phyloP scores from a whole-genome alignment of 2,113 vertebrate genomes.

The Rutilus rutilus region DNA sequence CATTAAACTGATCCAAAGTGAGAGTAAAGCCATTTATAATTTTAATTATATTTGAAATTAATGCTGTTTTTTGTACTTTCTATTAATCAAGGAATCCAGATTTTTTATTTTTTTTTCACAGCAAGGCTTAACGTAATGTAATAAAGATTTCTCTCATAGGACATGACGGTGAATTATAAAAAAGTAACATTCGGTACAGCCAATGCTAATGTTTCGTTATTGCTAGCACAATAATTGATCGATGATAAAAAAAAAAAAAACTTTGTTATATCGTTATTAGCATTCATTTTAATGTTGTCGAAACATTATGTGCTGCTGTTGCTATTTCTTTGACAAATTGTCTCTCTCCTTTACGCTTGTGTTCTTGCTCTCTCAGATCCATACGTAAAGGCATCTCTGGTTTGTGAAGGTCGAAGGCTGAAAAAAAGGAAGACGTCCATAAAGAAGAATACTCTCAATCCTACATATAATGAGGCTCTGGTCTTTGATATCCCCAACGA shows the following conservation, averaged over 20 bases:
- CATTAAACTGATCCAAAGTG: neutral
- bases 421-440: constrained; percentile 95
- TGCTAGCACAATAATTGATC: neutral
- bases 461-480: constrained; percentile 91
- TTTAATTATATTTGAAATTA: no score
- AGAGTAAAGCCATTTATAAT: neutral
- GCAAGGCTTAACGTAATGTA: constrained; percentile 42
- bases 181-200: constrained; percentile 18
- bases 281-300: constrained; percentile 5
- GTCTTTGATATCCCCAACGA: constrained; percentile 93
- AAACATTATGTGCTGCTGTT: constrained; percentile 23
- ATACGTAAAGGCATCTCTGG: constrained; percentile 91
- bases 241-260: neutral
- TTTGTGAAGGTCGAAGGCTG: constrained; percentile 88
- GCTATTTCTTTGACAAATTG: neutral
- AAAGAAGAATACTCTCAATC: constrained; percentile 94
- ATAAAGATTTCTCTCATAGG: constrained; percentile 48
- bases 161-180: constrained; percentile 16
- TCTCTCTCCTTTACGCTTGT: neutral
- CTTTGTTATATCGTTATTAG: neutral
- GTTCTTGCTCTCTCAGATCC: constrained; percentile 77
- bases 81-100: neutral
- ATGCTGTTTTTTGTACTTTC: no score
- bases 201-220: constrained; percentile 14
- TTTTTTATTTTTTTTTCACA: neutral